Base-by-base conservation (phyloP, 2,113 vertebrate species). In the Rissa tridactyla region DNA sequence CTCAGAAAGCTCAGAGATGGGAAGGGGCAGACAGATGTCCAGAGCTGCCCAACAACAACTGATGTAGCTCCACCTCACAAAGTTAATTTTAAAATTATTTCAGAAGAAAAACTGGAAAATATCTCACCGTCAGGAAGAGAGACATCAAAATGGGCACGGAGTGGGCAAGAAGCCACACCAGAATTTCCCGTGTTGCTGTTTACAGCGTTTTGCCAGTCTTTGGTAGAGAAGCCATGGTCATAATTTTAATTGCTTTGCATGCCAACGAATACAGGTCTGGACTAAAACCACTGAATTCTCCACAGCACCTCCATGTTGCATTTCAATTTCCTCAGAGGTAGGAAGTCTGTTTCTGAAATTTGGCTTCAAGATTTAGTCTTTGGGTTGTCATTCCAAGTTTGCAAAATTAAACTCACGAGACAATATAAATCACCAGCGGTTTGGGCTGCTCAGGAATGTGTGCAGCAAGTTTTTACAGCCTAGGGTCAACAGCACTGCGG, bases 351-450 rank as follows among this genome's bases (percentile, higher is more conserved):
- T 71, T 30, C 70, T 57, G 62, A 61, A 89, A 64, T 69, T 61
- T 72, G 81, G 18, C 61, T 68, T 64, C 19, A 14, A 18, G 61
- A 9, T 78, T 47, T 38, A 27, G 1, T 52, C 9, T 87, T 69
- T 4, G 11, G 34, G 27, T n/a, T 87, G 76, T 40, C 36, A 6
- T 49, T 72, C 54, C 58, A 46, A 15, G 34, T 82, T 68, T 42
- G 34, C 29, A 44, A 52, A 86, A 95, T 79, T 5, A 62, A 91
- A 57, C 65, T 19, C 22, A 5, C 6, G 27, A 75, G 65, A 47
- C 0, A 1, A 29, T 5, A 20, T 0, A 47, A 75, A 60, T 5
- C 17, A 9, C n/a, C 6, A 4, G 36, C 14, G 3, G n/a, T 34
- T 42, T 26, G 58, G 55, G 71, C 38, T 52, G 66, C 77, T 60